Percentiles rank a stretch among this genome's conserved stretches.
Conservation (phyloP, 1,140 invertebrate genomes). For the Scaptomyza hsui region DNA sequence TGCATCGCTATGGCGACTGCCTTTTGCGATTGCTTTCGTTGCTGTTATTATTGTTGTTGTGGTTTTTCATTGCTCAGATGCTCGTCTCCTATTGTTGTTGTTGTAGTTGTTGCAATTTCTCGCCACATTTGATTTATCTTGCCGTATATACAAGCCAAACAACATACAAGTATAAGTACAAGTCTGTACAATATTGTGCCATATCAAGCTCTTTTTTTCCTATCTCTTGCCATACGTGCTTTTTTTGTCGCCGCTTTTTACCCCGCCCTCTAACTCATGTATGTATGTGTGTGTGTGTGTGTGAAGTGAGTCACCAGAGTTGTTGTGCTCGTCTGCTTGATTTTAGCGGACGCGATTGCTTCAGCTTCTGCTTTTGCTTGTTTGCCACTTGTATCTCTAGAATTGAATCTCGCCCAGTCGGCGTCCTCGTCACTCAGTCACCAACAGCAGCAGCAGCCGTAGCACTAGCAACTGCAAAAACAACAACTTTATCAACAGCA, state of each 20-base stretch:
- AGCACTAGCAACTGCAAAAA: constrained; percentile 15
- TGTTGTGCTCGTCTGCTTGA: constrained; percentile 50
- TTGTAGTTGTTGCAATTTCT: constrained; percentile 77
- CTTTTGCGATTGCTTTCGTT: neutral
- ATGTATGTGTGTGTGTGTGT: constrained; percentile 35
- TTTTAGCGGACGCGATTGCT: constrained; percentile 37
- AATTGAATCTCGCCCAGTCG: constrained; percentile 74
- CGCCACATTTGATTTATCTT: constrained; percentile 82
- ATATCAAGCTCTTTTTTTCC: constrained; percentile 58
- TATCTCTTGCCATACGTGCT: constrained; percentile 28
- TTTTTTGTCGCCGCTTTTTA: constrained; percentile 49
- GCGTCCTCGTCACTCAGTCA: constrained; percentile 52
- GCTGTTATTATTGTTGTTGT: constrained; percentile 22
- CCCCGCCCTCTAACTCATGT: constrained; percentile 7
- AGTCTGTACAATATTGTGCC: constrained; percentile 54
- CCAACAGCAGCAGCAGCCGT: constrained; percentile 11
- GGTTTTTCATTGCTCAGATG: constrained; percentile 35
- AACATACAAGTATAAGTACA: constrained; percentile 32
- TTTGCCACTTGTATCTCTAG: constrained; percentile 77
- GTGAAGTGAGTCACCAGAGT: constrained; percentile 71
- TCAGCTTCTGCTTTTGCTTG: constrained; percentile 47
- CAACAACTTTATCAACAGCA: constrained; percentile 14
- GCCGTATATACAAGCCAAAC: constrained; percentile 69
- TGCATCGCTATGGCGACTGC: constrained; percentile 41
- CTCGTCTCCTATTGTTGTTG: constrained; percentile 24